Conservation (phyloP, 2,113 vertebrate genomes). For the Solenodon paradoxus region DNA sequence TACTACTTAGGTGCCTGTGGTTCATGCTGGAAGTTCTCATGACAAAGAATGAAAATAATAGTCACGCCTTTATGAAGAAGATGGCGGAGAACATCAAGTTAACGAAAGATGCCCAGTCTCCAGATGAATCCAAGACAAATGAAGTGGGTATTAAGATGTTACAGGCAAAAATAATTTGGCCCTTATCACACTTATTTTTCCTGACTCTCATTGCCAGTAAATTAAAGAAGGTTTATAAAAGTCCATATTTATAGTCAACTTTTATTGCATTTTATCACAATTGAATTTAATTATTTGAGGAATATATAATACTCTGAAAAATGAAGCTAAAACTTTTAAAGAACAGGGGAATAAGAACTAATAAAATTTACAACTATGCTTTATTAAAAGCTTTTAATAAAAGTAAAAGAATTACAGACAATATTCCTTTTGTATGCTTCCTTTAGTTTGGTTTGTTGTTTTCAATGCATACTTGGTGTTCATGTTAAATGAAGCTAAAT, state of each 20-base stretch:
- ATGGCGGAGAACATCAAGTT: slow-evolving; percentile 99
- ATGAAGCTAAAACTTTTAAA: not conserved
- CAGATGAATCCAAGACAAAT: slow-evolving; percentile 96
- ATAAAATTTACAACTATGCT: not conserved
- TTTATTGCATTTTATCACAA: not conserved
- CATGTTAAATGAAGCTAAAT: not conserved
- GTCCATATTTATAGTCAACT: not conserved
- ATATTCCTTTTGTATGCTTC: not conserved
- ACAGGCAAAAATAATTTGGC: not conserved
- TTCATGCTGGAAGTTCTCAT: slow-evolving; percentile 99
- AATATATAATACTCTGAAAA: not conserved
- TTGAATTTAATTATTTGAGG: not conserved
- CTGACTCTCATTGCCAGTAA: not conserved
- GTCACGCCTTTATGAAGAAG: slow-evolving; percentile 97
- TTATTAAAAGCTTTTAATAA: not conserved
- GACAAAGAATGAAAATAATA: slow-evolving; percentile 99
- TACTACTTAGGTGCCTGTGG: slow-evolving; percentile 91
- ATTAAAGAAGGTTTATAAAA: not conserved
- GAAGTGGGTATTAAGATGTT: slow-evolving; percentile 84
- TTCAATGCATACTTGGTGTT: not conserved
- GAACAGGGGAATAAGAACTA: not conserved
- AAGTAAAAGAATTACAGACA: not conserved
- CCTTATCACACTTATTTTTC: not conserved
- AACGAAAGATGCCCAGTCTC: slow-evolving; percentile 96
- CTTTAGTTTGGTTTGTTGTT: not conserved